A percentile compares a stretch with the other conserved stretches of the same genome.
Conservation (phyloP, 1,140 invertebrate species). For the Amphibalanus amphitrite region DNA sequence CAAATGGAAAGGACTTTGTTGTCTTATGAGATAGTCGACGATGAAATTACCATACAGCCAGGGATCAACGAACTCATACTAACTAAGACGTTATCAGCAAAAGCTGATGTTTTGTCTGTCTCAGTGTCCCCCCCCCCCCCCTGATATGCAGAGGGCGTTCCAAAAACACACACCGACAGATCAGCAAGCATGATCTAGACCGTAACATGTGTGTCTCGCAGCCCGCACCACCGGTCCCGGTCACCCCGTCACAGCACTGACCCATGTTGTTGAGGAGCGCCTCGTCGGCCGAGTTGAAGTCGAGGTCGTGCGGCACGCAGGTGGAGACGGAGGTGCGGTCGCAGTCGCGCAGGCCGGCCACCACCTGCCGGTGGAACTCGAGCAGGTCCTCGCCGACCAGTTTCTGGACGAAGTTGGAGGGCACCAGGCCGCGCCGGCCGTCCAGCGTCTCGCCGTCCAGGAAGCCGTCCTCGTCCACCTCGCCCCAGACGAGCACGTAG, state of each 20-base stretch:
- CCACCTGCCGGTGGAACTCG: constrained; percentile 70
- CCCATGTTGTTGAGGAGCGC: constrained; percentile 19
- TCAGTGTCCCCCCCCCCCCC: too few species aligned
- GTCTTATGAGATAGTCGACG: too few species aligned
- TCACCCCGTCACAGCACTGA: constrained; percentile 1
- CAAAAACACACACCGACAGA: too few species aligned
- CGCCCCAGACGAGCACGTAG: constrained; percentile 91
- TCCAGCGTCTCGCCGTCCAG: constrained; percentile 89
- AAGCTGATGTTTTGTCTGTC: too few species aligned
- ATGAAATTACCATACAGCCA: too few species aligned
- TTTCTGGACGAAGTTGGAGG: constrained; percentile 92
- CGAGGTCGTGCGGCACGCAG: constrained; percentile 40
- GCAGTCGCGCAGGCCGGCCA: constrained; percentile 32
- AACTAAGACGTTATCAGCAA: too few species aligned
- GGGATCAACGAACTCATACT: too few species aligned
- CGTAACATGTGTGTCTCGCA: too few species aligned
- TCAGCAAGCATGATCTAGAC: too few species aligned
- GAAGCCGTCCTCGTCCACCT: constrained; percentile 73
- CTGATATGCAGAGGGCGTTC: too few species aligned
- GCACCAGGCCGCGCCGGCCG: constrained; percentile 81
- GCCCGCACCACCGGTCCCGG: too few species aligned
- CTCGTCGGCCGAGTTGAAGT: constrained; percentile 35
- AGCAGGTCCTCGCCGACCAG: constrained; percentile 77
- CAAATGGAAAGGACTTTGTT: too few species aligned
- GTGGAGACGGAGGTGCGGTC: constrained; percentile 39